A percentile compares a stretch with the other conserved stretches of the same genome.
Evolutionary conservation across 2,797 vertebrate species (phyloP).

Genomic region (Smutsia temminckii): DNA sequence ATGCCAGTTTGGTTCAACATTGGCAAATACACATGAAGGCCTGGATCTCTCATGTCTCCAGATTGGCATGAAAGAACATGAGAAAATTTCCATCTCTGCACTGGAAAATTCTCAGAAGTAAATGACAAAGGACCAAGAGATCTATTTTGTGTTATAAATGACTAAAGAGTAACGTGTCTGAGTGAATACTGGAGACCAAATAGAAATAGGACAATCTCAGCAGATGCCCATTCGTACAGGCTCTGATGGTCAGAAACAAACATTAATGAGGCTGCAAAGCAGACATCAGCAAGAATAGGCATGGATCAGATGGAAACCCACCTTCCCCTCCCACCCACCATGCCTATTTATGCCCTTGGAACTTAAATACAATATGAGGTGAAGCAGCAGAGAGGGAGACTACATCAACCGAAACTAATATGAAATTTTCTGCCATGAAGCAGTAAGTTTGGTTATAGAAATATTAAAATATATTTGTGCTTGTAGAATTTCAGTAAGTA

Average conservation of each 20-base stretch:
- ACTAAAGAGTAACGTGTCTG: background rate
- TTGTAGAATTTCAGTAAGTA: background rate
- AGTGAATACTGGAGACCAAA: background rate
- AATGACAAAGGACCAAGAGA: background rate
- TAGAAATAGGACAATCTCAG: background rate
- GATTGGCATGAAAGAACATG: background rate
- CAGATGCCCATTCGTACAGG: background rate
- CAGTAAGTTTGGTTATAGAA: background rate
- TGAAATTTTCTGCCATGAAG: background rate
- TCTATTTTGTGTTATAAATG: background rate
- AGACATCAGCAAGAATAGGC: background rate
- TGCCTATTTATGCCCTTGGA: background rate
- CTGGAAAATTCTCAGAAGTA: background rate
- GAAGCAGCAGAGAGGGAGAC: background rate
- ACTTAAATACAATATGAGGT: background rate
- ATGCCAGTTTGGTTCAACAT: background rate
- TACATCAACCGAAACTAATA: background rate
- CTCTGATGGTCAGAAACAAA: background rate
- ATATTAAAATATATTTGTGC: background rate
- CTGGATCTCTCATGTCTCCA: background rate
- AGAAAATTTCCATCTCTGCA: background rate
- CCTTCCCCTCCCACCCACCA: background rate
- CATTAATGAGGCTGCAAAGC: background rate
- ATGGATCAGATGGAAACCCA: background rate
- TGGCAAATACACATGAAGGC: background rate